These are phyloP conservation scores for Salvelinus alpinus DNA, from an alignment of 2,113 vertebrate genomes.

Conservation along the genomic window DNA sequence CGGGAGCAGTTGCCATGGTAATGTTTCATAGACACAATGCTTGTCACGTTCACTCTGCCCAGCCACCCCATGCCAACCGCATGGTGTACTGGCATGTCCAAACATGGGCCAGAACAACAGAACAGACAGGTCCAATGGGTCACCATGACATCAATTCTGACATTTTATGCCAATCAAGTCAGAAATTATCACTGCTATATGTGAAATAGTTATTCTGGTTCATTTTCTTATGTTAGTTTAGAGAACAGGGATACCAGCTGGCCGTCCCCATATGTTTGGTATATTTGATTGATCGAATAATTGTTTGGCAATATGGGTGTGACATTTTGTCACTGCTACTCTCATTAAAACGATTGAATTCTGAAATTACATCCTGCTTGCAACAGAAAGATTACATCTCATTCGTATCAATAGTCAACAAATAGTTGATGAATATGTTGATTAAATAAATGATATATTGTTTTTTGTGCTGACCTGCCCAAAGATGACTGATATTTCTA, in stretches of 20 bases:
- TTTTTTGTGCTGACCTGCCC: background rate
- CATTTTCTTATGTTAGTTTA: background rate
- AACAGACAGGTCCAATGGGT: background rate
- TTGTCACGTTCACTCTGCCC: background rate
- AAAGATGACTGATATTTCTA: background rate
- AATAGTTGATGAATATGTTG: background rate
- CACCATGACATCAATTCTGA: background rate
- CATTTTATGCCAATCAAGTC: background rate
- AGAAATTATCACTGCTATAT: background rate
- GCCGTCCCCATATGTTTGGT: background rate
- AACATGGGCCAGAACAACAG: background rate
- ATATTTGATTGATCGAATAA: background rate
- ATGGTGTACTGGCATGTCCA: background rate
- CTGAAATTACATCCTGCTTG: background rate
- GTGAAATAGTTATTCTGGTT: background rate
- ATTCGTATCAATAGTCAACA: background rate
- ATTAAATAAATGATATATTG: background rate
- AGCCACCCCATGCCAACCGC: background rate
- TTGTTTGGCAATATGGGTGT: background rate
- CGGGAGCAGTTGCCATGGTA: constrained; percentile 3
- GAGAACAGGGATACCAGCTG: background rate
- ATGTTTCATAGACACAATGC: background rate
- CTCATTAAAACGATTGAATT: background rate
- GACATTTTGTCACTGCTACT: background rate
- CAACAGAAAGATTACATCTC: background rate